Conservation (phyloP, 2,797 vertebrate genomes). For the Falco concolor region DNA sequence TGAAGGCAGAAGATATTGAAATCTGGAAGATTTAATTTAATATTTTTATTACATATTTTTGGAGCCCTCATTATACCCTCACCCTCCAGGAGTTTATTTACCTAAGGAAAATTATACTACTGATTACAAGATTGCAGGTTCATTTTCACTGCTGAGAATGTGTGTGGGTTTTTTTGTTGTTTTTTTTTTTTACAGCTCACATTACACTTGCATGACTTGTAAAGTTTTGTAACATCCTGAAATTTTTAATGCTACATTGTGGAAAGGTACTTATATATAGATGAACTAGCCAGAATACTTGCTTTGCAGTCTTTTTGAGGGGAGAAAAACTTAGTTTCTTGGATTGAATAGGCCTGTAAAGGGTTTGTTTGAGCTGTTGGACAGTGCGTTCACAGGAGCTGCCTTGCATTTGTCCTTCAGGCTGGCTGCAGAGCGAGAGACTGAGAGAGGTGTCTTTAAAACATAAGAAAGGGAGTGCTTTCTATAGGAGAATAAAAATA, state of each 20-base stretch:
- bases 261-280: slow-evolving; percentile 58
- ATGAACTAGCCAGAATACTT: slow-evolving; percentile 48
- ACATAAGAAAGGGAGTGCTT: slow-evolving; percentile 5
- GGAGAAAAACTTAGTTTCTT: background rate
- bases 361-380: background rate
- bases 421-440: slow-evolving; percentile 50
- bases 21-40: slow-evolving; percentile 65
- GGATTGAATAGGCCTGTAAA: slow-evolving; percentile 7
- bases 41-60: slow-evolving; percentile 71
- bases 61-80: slow-evolving; percentile 65
- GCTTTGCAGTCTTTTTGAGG: slow-evolving; percentile 10
- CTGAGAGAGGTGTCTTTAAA: slow-evolving; percentile 48
- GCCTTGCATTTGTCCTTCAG: slow-evolving; percentile 53
- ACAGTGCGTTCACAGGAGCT: slow-evolving; percentile 20
- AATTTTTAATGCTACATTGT: slow-evolving; percentile 49
- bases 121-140: slow-evolving; percentile 74
- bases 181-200: slow-evolving; percentile 35
- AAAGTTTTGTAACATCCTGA: slow-evolving; percentile 68
- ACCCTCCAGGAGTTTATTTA: slow-evolving; percentile 70
- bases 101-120: slow-evolving; percentile 71
- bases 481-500: slow-evolving; percentile 58
- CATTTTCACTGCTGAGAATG: slow-evolving; percentile 65
- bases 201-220: slow-evolving; percentile 62
- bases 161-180: background rate
- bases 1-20: slow-evolving; percentile 66